These are phyloP conservation scores for Bruchidius siliquastri DNA, from an alignment of 2,888 invertebrate species.

Conservation along the genomic window DNA sequence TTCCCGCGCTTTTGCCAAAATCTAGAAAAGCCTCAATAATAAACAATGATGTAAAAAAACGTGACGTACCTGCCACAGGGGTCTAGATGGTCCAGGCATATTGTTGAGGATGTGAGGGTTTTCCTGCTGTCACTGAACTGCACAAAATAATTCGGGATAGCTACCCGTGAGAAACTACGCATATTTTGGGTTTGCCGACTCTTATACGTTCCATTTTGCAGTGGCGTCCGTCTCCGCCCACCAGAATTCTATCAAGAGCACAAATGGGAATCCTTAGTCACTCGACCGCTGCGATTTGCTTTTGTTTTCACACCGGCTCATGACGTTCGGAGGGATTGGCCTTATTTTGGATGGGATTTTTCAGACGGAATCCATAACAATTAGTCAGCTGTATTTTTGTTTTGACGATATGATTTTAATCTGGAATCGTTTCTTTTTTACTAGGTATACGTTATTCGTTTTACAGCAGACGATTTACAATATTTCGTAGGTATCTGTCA, in stretches of 20 bases:
- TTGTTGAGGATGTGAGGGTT: conserved; percentile 30
- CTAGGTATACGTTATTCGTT: too few species aligned
- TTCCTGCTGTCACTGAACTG: conserved; percentile 25
- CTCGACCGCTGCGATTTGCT: conserved; percentile 12
- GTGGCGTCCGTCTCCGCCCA: conserved; percentile 30
- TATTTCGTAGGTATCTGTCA: too few species aligned
- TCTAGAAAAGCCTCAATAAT: neutral
- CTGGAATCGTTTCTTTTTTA: too few species aligned
- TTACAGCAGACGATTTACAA: too few species aligned
- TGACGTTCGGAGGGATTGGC: neutral
- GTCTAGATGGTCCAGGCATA: conserved; percentile 68
- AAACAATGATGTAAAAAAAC: neutral
- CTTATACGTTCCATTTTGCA: conserved; percentile 41
- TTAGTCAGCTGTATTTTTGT: neutral
- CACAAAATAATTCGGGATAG: conserved; percentile 31
- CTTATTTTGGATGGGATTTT: neutral
- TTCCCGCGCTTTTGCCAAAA: neutral
- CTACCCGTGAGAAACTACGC: conserved; percentile 36
- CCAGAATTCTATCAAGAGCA: neutral
- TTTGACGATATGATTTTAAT: neutral
- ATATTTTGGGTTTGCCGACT: conserved; percentile 33
- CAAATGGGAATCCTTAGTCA: conserved; percentile 31
- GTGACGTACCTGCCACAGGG: conserved; percentile 63
- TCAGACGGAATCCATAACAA: neutral
- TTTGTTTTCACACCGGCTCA: conserved; percentile 12